phyloP scores from a whole-genome alignment of 2,797 vertebrate species.

The Karalla daura region DNA sequence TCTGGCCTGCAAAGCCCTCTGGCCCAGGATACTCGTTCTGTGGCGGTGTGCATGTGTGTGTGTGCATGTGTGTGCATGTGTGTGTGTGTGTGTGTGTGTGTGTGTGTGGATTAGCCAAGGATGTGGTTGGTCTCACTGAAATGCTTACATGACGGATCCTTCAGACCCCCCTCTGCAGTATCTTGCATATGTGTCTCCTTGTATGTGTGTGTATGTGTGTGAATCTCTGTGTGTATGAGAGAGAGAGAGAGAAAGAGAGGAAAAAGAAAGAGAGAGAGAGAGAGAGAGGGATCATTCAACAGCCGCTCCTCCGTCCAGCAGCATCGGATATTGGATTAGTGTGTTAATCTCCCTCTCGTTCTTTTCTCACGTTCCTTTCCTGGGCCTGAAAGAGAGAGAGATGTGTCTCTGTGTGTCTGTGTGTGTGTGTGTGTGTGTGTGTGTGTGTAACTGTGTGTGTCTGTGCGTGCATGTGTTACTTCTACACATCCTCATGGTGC shows the following conservation, averaged over 20 bases:
- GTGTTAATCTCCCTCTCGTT: slow-evolving; percentile 69
- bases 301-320: slow-evolving; percentile 63
- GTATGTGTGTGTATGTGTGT: neutral
- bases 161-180: slow-evolving; percentile 28
- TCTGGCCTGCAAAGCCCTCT: slow-evolving; percentile 57
- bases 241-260: slow-evolving; percentile 7
- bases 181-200: slow-evolving; percentile 17
- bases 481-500: slow-evolving; percentile 14
- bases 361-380: slow-evolving; percentile 69
- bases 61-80: slow-evolving; percentile 14
- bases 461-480: slow-evolving; percentile 2
- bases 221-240: slow-evolving; percentile 8
- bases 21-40: slow-evolving; percentile 42
- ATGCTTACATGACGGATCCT: slow-evolving; percentile 59
- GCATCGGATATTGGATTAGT: slow-evolving; percentile 78
- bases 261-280: slow-evolving; percentile 16
- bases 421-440: slow-evolving; percentile 30
- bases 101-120: slow-evolving; percentile 52
- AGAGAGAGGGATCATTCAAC: slow-evolving; percentile 62
- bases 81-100: slow-evolving; percentile 9
- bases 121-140: slow-evolving; percentile 73
- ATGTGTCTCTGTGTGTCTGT: slow-evolving; percentile 32
- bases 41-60: slow-evolving; percentile 30
- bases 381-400: too few relatives aligned
- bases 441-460: slow-evolving; percentile 17